Evolutionary conservation across 1,140 invertebrate species (phyloP).

Genomic region (Lutraria rhynchaena): DNA sequence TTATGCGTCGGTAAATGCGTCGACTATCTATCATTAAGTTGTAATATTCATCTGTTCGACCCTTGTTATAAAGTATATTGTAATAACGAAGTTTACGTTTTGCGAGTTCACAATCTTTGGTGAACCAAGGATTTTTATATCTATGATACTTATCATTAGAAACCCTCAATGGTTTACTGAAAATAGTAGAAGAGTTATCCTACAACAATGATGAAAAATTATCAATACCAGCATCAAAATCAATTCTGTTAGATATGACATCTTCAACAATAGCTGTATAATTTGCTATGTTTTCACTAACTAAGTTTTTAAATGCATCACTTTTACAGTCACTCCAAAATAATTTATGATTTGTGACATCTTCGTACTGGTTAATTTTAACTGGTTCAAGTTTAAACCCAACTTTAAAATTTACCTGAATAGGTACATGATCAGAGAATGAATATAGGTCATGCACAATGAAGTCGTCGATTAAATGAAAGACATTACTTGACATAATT

Average conservation of each 20-base stretch:
- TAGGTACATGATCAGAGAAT: too few species aligned
- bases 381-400: too few species aligned
- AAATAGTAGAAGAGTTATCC: not conserved
- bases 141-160: not conserved
- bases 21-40: not conserved
- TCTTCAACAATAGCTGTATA: too few species aligned
- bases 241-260: too few species aligned
- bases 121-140: not conserved
- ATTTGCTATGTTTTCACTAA: too few species aligned
- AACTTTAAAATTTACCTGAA: too few species aligned
- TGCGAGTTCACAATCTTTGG: not conserved
- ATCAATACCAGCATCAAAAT: not conserved
- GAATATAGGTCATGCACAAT: conserved; percentile 15
- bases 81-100: not conserved
- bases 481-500: not conserved
- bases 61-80: not conserved
- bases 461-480: conserved; percentile 16
- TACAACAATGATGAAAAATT: not conserved
- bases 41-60: not conserved
- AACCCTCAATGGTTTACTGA: not conserved
- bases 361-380: too few species aligned
- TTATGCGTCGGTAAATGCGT: not conserved
- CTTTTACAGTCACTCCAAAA: too few species aligned
- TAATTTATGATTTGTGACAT: too few species aligned
- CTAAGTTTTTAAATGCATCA: too few species aligned